These are phyloP conservation scores for Setipinna tenuifilis DNA, from an alignment of 2,797 vertebrate genomes.

Conservation along the genomic window DNA sequence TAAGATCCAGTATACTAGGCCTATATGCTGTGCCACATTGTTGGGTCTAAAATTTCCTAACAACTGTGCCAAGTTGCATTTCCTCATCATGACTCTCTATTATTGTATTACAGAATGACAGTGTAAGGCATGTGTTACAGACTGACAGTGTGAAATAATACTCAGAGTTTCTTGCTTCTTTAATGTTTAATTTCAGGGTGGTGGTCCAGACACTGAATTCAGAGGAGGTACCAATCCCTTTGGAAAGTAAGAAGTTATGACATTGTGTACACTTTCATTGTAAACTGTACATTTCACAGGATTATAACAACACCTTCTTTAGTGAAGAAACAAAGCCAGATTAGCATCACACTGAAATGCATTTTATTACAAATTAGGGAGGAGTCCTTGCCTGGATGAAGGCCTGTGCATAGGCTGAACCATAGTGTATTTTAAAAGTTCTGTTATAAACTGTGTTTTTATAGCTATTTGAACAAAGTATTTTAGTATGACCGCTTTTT, in stretches of 20 bases:
- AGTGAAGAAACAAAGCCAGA: too few species aligned
- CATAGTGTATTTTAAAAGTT: too few species aligned
- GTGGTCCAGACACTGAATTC: slow-evolving; percentile 81
- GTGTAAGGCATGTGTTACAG: background rate
- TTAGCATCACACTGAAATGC: too few species aligned
- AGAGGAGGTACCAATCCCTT: slow-evolving; percentile 77
- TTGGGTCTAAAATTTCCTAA: background rate
- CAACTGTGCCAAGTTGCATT: background rate
- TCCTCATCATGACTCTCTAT: background rate
- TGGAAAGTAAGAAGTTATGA: slow-evolving; percentile 73
- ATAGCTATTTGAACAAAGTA: too few species aligned
- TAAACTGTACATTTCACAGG: background rate
- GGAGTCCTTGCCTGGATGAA: too few species aligned
- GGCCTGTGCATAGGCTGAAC: too few species aligned
- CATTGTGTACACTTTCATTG: background rate
- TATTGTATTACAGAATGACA: background rate
- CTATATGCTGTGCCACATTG: background rate
- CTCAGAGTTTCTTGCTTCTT: background rate
- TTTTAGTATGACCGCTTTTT: too few species aligned
- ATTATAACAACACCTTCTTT: background rate
- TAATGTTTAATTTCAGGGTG: slow-evolving; percentile 72
- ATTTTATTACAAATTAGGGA: too few species aligned
- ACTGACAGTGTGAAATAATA: background rate
- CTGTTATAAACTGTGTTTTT: too few species aligned
- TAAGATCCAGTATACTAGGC: background rate